These are phyloP conservation scores for Cherax destructor DNA, from an alignment of 1,140 invertebrate genomes.

Conservation along the genomic window DNA sequence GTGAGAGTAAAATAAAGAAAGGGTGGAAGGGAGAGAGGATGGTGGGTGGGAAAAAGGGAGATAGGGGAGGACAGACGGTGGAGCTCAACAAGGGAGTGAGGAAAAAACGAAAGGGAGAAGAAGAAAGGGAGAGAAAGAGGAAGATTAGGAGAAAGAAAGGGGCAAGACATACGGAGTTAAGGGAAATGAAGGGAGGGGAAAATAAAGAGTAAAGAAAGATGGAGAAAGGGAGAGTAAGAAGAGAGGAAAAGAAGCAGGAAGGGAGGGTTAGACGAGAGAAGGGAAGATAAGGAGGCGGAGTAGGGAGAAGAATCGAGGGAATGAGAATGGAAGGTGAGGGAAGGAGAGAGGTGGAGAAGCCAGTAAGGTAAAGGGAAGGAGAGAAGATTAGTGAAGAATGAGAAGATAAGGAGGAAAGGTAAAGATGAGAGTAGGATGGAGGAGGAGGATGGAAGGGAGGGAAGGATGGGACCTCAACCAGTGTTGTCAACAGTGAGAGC, in stretches of 20 bases:
- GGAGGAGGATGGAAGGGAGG: neutral
- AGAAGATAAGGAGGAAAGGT: neutral
- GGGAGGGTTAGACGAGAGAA: too few species aligned
- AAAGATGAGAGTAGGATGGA: neutral
- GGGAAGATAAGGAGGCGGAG: neutral
- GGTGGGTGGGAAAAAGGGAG: too few species aligned
- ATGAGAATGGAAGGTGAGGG: neutral
- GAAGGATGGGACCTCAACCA: neutral
- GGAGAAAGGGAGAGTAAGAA: too few species aligned
- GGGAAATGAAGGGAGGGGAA: neutral
- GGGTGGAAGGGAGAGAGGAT: neutral
- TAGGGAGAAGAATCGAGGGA: neutral
- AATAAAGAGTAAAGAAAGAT: neutral
- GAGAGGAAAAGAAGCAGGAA: neutral
- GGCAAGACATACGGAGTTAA: too few species aligned
- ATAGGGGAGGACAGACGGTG: neutral
- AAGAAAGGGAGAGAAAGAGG: neutral
- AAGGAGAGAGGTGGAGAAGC: neutral
- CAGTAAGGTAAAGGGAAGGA: too few species aligned
- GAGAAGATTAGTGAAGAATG: neutral
- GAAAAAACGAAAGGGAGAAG: neutral
- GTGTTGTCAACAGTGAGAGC: too few species aligned
- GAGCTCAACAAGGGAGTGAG: neutral
- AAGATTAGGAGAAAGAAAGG: too few species aligned
- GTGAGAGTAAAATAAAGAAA: neutral